Evolutionary conservation across 2,113 vertebrate species (phyloP).

Genomic region (Mesoclemmys tuberculata): DNA sequence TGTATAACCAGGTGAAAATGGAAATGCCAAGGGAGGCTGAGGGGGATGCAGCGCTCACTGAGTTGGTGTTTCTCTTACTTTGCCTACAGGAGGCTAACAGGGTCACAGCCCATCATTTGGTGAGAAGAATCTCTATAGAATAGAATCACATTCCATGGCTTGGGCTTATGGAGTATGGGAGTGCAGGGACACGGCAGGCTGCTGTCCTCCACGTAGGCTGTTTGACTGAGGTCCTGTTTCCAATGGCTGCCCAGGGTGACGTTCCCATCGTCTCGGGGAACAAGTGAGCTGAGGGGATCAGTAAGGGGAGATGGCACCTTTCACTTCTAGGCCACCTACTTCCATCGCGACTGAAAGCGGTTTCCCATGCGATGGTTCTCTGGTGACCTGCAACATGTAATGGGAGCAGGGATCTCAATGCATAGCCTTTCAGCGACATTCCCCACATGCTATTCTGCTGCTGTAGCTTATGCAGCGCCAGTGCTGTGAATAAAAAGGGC

Average conservation of each 20-base stretch:
- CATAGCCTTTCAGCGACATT: neutral
- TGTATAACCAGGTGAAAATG: rapidly evolving
- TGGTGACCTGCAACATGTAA: neutral
- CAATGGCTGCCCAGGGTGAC: neutral
- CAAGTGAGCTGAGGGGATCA: neutral
- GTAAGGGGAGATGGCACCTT: neutral
- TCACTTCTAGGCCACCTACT: neutral
- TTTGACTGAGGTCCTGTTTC: neutral
- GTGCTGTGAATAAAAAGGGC: neutral
- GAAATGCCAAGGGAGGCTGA: neutral
- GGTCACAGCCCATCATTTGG: neutral
- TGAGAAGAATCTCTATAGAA: neutral
- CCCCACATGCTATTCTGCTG: no score
- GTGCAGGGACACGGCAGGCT: neutral
- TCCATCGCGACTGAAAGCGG: no score
- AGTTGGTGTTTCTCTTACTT: neutral
- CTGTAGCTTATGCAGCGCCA: neutral
- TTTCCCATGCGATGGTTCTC: neutral
- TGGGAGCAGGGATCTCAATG: neutral
- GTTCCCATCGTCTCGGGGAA: neutral
- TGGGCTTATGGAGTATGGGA: neutral
- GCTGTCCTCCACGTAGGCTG: neutral
- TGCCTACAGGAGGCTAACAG: neutral
- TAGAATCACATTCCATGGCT: neutral
- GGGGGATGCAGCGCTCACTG: neutral